Evolutionary conservation across 1,140 invertebrate genomes (phyloP).

Genomic region (Ditylenchus dipsaci): DNA sequence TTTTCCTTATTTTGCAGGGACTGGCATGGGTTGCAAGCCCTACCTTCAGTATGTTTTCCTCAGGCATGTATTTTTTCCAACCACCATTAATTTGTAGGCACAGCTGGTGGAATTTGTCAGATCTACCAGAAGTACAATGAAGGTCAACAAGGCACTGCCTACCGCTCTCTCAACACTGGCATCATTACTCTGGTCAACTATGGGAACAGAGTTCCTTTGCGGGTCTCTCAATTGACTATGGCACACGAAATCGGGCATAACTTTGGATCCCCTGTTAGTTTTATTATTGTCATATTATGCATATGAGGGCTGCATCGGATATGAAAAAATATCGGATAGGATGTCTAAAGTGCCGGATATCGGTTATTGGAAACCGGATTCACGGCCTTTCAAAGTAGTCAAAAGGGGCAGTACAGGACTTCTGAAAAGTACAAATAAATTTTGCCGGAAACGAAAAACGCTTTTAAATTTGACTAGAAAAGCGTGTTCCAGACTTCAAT

Average conservation of each 20-base stretch:
- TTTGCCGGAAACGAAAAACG: too few relatives aligned
- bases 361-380: too few relatives aligned
- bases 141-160: conserved; percentile 83
- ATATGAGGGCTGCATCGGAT: too few relatives aligned
- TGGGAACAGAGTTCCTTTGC: conserved; percentile 87
- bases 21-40: conserved; percentile 96
- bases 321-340: too few relatives aligned
- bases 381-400: too few relatives aligned
- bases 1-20: conserved; percentile 65
- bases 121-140: conserved; percentile 94
- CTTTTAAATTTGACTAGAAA: too few relatives aligned
- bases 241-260: conserved; percentile 99
- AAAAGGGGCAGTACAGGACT: too few relatives aligned
- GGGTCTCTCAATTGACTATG: conserved; percentile 92
- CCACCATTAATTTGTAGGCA: conserved; percentile 66
- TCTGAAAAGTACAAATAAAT: too few relatives aligned
- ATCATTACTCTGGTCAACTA: conserved; percentile 99
- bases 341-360: neutral
- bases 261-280: conserved; percentile 83
- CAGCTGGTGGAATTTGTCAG: conserved; percentile 96
- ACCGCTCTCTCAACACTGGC: conserved; percentile 92
- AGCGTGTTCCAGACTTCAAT: too few relatives aligned
- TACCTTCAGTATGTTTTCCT: conserved; percentile 46
- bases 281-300: too few relatives aligned
- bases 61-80: too few relatives aligned